These are phyloP conservation scores for Odontothrips loti DNA, from an alignment of 2,888 invertebrate species.

Conservation along the genomic window DNA sequence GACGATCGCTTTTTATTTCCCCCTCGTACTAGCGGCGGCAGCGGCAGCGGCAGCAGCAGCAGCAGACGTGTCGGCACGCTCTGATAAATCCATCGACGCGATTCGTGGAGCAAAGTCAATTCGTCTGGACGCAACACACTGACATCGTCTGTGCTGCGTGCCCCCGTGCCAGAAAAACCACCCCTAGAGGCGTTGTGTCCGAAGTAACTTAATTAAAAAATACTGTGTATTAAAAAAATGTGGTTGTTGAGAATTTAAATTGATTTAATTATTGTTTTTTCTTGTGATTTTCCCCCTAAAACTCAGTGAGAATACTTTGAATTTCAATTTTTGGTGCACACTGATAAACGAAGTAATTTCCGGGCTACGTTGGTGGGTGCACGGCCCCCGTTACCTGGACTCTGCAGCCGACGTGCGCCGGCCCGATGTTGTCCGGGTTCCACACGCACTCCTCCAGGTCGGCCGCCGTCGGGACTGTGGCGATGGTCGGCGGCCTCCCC, in stretches of 20 bases:
- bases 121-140: not conserved
- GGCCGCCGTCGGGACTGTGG: too few relatives aligned
- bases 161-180: too few relatives aligned
- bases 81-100: constrained; percentile 4
- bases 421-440: constrained; percentile 1
- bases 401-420: not conserved
- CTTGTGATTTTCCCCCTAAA: too few relatives aligned
- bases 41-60: not conserved
- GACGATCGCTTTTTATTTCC: not conserved
- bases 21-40: not conserved
- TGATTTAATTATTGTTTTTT: too few relatives aligned
- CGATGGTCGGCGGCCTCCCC: constrained; percentile 33
- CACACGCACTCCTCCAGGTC: not conserved
- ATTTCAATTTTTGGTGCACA: too few relatives aligned
- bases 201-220: too few relatives aligned
- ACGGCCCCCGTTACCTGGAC: not conserved
- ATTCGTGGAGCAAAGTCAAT: not conserved
- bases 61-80: not conserved
- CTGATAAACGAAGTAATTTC: too few relatives aligned
- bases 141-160: not conserved
- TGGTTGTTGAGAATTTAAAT: too few relatives aligned
- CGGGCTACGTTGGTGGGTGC: too few relatives aligned
- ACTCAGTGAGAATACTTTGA: too few relatives aligned
- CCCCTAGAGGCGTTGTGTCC: too few relatives aligned
- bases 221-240: too few relatives aligned